phyloP scores from a whole-genome alignment of 2,888 invertebrate genomes.

The Leptopilina syphax region DNA sequence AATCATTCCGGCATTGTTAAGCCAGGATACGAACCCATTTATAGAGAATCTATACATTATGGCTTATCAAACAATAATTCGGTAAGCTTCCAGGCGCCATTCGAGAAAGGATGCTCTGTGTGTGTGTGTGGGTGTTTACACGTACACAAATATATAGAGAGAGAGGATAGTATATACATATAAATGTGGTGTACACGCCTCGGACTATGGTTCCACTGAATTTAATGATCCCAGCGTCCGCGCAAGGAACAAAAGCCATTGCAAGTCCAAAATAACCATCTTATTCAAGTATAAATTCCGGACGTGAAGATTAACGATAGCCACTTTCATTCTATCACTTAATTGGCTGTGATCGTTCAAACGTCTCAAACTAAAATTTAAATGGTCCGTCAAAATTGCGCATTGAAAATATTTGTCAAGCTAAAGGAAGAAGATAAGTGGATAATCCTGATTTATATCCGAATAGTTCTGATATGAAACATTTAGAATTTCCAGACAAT shows the following conservation, averaged over 20 bases:
- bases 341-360: slow-evolving; percentile 8
- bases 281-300: slow-evolving; percentile 26
- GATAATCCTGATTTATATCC: no score
- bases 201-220: slow-evolving; percentile 2
- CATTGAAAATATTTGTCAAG: background rate
- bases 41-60: slow-evolving; percentile 48
- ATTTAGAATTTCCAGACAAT: no score
- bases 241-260: slow-evolving; percentile 23
- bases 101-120: no score
- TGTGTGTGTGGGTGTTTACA: background rate
- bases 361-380: background rate
- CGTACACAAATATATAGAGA: background rate
- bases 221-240: slow-evolving; percentile 21
- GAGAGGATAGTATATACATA: background rate
- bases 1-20: slow-evolving; percentile 73
- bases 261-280: slow-evolving; percentile 21
- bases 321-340: slow-evolving; percentile 10
- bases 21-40: slow-evolving; percentile 46
- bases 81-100: slow-evolving; percentile 32
- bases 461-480: no score
- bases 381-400: background rate
- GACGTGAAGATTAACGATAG: slow-evolving; percentile 16
- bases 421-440: no score
- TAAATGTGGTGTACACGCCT: background rate
- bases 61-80: slow-evolving; percentile 44